phyloP scores from a whole-genome alignment of 2,113 vertebrate genomes.

The Pipa parva region DNA sequence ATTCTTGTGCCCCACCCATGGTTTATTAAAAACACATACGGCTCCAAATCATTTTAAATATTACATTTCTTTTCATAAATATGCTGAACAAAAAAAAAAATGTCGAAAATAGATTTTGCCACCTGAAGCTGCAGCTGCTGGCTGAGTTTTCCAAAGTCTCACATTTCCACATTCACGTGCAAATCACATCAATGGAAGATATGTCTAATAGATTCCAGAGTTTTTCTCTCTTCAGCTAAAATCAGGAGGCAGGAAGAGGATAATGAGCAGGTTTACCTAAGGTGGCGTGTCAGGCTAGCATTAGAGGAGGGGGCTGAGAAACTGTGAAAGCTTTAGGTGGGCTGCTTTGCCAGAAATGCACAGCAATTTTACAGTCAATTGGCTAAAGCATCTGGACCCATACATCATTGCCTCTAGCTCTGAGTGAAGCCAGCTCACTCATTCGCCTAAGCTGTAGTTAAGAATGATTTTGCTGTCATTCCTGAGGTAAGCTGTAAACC shows the following conservation, averaged over 20 bases:
- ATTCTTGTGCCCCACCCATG: constrained; percentile 6
- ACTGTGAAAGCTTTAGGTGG: constrained; percentile 74
- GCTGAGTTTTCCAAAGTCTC: constrained; percentile 69
- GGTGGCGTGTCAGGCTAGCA: constrained; percentile 57
- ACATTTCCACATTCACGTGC: constrained; percentile 78
- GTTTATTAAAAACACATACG: constrained; percentile 2
- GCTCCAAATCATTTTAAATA: constrained; percentile 7
- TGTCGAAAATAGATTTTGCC: constrained; percentile 70
- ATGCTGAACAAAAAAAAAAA: constrained; percentile 2
- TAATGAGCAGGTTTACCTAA: constrained; percentile 76
- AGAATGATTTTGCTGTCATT: constrained; percentile 65
- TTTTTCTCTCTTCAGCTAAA: constrained; percentile 62
- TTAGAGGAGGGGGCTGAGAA: constrained; percentile 53
- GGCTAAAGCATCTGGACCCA: constrained; percentile 86
- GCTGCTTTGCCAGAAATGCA: constrained; percentile 75
- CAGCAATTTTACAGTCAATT: constrained; percentile 98
- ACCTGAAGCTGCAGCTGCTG: constrained; percentile 91
- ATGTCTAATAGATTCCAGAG: constrained; percentile 96
- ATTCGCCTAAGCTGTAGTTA: constrained; percentile 58
- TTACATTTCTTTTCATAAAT: constrained; percentile 4
- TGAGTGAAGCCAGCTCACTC: constrained; percentile 68
- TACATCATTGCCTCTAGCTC: constrained; percentile 73
- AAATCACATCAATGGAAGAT: constrained; percentile 92
- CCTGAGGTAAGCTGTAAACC: constrained; percentile 54
- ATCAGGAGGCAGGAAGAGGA: constrained; percentile 71